Conservation (phyloP, 2,113 vertebrate species). For the Hassar affinis region DNA sequence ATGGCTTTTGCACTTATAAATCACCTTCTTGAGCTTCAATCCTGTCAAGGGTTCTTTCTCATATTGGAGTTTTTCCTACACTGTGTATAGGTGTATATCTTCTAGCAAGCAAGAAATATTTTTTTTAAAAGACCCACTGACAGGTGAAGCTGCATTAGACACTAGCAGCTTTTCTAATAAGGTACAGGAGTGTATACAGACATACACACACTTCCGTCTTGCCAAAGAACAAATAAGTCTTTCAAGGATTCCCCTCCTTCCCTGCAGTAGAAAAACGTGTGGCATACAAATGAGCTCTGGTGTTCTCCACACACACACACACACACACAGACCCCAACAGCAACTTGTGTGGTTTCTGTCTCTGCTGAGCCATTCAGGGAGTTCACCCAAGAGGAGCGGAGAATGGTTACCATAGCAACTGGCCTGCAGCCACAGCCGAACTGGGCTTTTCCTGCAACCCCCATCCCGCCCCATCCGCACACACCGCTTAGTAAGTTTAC, state of each 20-base stretch:
- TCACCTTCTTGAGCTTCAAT: neutral
- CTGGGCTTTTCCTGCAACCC: slow-evolving; percentile 28
- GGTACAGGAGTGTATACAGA: slow-evolving; percentile 22
- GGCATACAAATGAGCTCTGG: slow-evolving; percentile 50
- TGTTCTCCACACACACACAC: slow-evolving; percentile 22
- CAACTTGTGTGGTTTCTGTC: slow-evolving; percentile 33
- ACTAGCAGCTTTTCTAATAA: slow-evolving; percentile 11
- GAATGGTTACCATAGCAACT: slow-evolving; percentile 58
- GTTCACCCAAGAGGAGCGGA: slow-evolving; percentile 28
- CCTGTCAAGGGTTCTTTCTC: neutral
- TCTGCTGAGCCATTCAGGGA: slow-evolving; percentile 40
- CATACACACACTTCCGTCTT: slow-evolving; percentile 36
- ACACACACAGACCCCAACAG: slow-evolving; percentile 35
- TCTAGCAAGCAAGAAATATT: neutral
- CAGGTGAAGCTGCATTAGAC: neutral
- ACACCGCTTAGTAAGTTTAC: slow-evolving; percentile 21
- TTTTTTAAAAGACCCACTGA: neutral
- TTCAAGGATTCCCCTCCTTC: slow-evolving; percentile 46
- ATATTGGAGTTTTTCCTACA: neutral
- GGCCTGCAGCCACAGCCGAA: slow-evolving; percentile 49
- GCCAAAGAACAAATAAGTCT: slow-evolving; percentile 40
- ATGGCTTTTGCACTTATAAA: neutral
- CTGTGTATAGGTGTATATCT: neutral
- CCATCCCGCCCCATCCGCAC: slow-evolving; percentile 15
- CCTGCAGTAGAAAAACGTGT: slow-evolving; percentile 48